Conservation (phyloP, 2,113 vertebrate species). For the Lophotis ruficrista region DNA sequence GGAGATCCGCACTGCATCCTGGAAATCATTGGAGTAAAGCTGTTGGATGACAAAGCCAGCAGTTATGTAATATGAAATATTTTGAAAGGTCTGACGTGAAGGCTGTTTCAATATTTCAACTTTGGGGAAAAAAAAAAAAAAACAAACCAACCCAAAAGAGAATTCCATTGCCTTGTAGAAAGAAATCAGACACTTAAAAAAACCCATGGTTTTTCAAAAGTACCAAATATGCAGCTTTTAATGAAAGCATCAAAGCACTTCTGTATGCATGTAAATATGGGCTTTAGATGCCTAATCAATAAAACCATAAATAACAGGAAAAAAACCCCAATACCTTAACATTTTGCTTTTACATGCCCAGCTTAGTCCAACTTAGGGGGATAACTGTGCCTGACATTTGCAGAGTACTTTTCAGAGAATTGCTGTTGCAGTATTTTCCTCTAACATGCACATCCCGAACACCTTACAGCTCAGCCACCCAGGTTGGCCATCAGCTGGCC, state of each 20-base stretch:
- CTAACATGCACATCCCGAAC: neutral
- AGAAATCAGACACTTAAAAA: neutral
- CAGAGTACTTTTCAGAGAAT: neutral
- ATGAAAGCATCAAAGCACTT: neutral
- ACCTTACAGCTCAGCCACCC: conserved; percentile 58
- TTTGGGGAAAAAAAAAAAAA: neutral
- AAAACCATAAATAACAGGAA: neutral
- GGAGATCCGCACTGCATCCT: neutral
- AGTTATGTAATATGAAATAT: neutral
- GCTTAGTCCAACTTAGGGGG: neutral
- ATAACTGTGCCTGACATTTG: neutral
- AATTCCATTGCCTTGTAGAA: neutral
- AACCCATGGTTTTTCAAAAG: neutral
- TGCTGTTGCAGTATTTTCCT: neutral
- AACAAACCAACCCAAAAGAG: neutral
- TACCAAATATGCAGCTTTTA: neutral
- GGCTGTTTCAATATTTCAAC: neutral
- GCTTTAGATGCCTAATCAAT: neutral
- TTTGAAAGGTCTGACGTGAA: neutral
- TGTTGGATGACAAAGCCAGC: neutral
- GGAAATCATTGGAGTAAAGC: neutral
- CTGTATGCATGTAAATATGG: neutral
- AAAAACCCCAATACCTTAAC: neutral
- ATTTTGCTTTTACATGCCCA: neutral
- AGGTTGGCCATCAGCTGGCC: conserved; percentile 83